Evolutionary conservation across 37 sponge, comb jelly and placozoan genomes (phyloP).

Genomic region (Spongilla lacustris): DNA sequence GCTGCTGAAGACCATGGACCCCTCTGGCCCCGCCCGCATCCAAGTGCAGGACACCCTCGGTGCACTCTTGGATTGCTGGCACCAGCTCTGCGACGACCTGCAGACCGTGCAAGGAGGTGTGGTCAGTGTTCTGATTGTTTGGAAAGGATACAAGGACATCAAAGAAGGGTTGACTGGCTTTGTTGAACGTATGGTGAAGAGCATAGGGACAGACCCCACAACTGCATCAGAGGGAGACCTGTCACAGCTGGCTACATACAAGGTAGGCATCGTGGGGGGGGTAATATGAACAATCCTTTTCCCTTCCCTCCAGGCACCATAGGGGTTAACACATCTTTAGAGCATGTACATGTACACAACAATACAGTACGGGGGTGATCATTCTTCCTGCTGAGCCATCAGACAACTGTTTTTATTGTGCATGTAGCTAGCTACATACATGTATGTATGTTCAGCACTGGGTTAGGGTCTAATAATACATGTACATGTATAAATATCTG

Average conservation of each 20-base stretch:
- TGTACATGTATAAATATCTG: too few relatives aligned
- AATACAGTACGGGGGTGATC: too few relatives aligned
- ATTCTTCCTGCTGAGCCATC: too few relatives aligned
- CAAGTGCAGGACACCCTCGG: too few relatives aligned
- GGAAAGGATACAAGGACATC: conserved; percentile 28
- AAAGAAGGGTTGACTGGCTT: conserved; percentile 13
- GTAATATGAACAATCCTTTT: neutral
- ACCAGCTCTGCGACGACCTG: neutral
- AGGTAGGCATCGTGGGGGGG: conserved; percentile 23
- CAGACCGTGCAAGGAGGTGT: neutral
- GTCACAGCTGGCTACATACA: conserved; percentile 42
- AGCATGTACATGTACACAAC: too few relatives aligned
- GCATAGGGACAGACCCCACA: conserved; percentile 37
- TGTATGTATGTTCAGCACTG: too few relatives aligned
- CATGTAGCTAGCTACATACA: too few relatives aligned
- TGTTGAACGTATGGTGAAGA: conserved; percentile 39
- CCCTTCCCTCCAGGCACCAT: neutral
- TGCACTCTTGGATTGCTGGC: neutral
- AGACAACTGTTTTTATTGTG: too few relatives aligned
- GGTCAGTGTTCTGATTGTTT: conserved; percentile 10
- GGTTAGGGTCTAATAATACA: too few relatives aligned
- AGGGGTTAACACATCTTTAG: too few relatives aligned
- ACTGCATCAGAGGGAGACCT: conserved; percentile 36
- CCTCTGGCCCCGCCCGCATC: too few relatives aligned
- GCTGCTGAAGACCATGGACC: too few relatives aligned